A percentile compares a stretch with the other conserved stretches of the same genome.
Conservation (phyloP, 2,888 invertebrate genomes). For the Sipha maydis region DNA sequence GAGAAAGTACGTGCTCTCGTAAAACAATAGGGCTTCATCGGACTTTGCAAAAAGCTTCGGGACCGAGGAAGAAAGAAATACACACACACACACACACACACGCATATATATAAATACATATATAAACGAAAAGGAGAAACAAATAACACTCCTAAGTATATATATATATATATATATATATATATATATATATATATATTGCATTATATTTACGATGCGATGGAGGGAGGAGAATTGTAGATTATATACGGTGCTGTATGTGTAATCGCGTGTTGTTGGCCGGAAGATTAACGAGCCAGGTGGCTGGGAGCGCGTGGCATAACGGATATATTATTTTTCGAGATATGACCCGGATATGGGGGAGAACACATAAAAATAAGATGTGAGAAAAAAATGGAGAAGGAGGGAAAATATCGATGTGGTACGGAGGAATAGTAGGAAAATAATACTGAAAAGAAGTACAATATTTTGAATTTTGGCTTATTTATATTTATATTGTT, state of each 20-base stretch:
- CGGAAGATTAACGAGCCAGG: slow-evolving; percentile 62
- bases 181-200: slow-evolving; percentile 14
- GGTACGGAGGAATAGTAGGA: neutral
- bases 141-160: slow-evolving; percentile 37
- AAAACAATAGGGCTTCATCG: slow-evolving; percentile 60
- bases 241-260: slow-evolving; percentile 60
- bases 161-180: slow-evolving; percentile 14
- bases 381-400: slow-evolving; percentile 17
- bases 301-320: slow-evolving; percentile 57
- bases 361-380: slow-evolving; percentile 45
- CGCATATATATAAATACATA: neutral
- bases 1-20: slow-evolving; percentile 41
- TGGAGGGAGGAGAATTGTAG: slow-evolving; percentile 28
- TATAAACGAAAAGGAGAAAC: slow-evolving; percentile 14
- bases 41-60: slow-evolving; percentile 54
- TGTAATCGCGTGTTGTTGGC: slow-evolving; percentile 62
- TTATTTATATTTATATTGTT: slow-evolving; percentile 1
- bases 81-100: neutral
- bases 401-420: slow-evolving; percentile 18
- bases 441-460: slow-evolving; percentile 26
- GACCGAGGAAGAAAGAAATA: slow-evolving; percentile 6
- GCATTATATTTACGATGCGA: slow-evolving; percentile 17
- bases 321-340: slow-evolving; percentile 60
- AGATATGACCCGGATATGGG: slow-evolving; percentile 48
- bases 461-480: slow-evolving; percentile 4